Base-by-base conservation (phyloP, 2,888 invertebrate species). In the Scelioninae gen. 2 region DNA sequence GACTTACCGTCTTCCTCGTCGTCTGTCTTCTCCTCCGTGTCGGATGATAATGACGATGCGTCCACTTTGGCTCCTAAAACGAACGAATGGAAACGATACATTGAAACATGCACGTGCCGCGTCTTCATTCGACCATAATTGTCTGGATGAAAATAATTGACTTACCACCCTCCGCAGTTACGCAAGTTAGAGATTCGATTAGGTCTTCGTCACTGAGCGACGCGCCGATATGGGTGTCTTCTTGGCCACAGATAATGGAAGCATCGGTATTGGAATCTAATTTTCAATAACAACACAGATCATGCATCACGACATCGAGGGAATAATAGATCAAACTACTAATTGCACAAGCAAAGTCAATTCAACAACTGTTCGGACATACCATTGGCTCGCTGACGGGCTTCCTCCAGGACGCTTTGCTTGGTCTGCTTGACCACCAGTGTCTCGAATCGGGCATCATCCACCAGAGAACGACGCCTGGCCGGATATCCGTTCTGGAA, bases 381-480 rank as follows among this genome's bases (percentile, higher is more conserved):
- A 95, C 95, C 95, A 89, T 95, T 94, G 81, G 94, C 92, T 83
- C 94, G 91, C 86, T 92, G 92, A 83, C 95, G 93, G 79, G 95
- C 96, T 87, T 96, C 96, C 85, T 96, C 95, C 82, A 96, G 89
- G 79, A 96, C 96, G 82, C 92, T 94, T 89, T 96, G 94, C 87
- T 96, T 96, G 86, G 94, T 95, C 89, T 96, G 96, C 88, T 96
- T 96, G 84, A 97, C 97, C 81, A 97, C 95, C 84, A 96, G 90
- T 75, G 95, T 96, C 87, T 98, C 98, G 87, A 98, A 98, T 82
- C 96, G 93, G 80, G 98, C 98, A 88, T 98, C 98, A 83, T 97
- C 98, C 60, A 98, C 98, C 76, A 98, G 91, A 77, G 97, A 97
- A 83, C 97, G 93, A 81, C 96, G 93, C 83, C 97, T 92, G 75